These are phyloP conservation scores for Nesogale talazaci DNA, from an alignment of 2,113 vertebrate species.

Conservation along the genomic window DNA sequence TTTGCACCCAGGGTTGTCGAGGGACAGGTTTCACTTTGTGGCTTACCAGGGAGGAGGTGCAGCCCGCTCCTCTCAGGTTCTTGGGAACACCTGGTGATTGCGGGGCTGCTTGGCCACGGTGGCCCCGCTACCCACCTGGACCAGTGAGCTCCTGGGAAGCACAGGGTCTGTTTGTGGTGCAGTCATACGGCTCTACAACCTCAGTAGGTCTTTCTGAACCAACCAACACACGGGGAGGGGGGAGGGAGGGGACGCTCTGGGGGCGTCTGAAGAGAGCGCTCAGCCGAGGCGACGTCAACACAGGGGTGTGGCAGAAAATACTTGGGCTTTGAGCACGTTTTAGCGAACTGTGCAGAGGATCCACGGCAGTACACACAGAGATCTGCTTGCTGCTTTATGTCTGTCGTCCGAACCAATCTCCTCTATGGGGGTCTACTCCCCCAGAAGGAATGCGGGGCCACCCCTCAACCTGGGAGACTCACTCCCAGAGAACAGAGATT, in stretches of 20 bases:
- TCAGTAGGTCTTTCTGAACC: background rate
- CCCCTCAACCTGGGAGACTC: background rate
- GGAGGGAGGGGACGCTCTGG: too few relatives aligned
- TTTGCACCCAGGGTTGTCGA: background rate
- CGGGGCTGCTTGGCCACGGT: background rate
- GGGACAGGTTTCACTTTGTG: background rate
- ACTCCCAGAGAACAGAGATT: background rate
- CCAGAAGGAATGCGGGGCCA: background rate
- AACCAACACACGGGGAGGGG: background rate
- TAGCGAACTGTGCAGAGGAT: background rate
- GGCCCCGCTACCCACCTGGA: background rate
- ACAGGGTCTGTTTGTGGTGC: rapidly evolving
- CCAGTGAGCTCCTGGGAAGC: too few relatives aligned
- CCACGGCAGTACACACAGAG: background rate
- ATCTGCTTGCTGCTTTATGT: background rate
- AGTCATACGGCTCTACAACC: background rate
- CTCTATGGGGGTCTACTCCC: background rate
- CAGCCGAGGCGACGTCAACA: background rate
- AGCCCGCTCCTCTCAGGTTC: background rate
- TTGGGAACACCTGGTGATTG: background rate
- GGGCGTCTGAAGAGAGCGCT: background rate
- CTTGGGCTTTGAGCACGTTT: background rate
- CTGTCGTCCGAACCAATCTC: background rate
- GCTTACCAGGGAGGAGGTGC: background rate
- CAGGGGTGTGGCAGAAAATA: background rate